Conservation (phyloP, 2,888 invertebrate species). For the Pardosa pseudoannulata region DNA sequence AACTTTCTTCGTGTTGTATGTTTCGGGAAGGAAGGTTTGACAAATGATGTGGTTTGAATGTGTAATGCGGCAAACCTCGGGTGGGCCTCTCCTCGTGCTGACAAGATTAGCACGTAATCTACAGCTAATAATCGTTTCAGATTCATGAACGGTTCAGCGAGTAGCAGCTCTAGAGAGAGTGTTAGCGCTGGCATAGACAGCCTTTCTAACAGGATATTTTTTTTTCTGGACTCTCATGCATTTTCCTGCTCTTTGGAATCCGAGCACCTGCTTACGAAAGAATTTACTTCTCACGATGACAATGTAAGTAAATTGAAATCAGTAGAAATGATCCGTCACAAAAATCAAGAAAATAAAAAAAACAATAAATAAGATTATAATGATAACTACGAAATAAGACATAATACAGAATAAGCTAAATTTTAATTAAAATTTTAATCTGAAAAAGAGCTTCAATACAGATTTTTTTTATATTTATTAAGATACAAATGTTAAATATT, state of each 20-base stretch:
- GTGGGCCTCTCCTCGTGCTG: not conserved
- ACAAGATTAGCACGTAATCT: conserved; percentile 31
- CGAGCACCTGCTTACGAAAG: conserved; percentile 9
- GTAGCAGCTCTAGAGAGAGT: not conserved
- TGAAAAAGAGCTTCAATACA: too few relatives aligned
- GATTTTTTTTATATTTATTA: too few relatives aligned
- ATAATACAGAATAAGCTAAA: too few relatives aligned
- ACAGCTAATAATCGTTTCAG: conserved; percentile 12
- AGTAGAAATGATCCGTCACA: not conserved
- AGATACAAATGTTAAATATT: too few relatives aligned
- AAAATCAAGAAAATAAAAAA: too few relatives aligned
- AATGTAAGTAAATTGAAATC: not conserved
- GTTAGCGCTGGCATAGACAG: not conserved
- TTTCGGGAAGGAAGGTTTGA: conserved; percentile 28
- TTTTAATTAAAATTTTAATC: too few relatives aligned
- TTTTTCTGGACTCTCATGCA: not conserved
- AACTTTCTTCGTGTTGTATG: conserved; percentile 21
- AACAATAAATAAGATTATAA: too few relatives aligned
- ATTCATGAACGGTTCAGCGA: conserved; percentile 22
- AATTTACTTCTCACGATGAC: not conserved
- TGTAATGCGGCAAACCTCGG: conserved; percentile 25
- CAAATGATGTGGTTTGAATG: conserved; percentile 56
- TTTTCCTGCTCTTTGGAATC: too few relatives aligned
- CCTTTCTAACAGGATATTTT: not conserved
- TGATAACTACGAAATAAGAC: too few relatives aligned